Conservation (phyloP, 2,113 vertebrate genomes). For the Himantopus leucocephalus region DNA sequence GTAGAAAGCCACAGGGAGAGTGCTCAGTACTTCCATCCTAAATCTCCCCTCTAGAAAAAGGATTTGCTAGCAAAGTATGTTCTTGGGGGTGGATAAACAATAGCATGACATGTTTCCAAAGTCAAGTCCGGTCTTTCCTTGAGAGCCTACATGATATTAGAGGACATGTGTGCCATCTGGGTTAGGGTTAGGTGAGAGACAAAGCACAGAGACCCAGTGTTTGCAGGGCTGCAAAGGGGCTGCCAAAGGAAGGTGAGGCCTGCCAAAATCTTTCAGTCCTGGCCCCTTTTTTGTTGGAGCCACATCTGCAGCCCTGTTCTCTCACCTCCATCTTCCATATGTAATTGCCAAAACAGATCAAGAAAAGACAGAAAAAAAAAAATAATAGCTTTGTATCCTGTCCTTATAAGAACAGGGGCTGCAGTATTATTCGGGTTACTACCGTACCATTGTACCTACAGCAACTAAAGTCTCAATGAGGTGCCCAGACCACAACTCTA, state of each 20-base stretch:
- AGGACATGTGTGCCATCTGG: accelerated
- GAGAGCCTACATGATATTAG: not conserved
- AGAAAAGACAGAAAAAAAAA: not conserved
- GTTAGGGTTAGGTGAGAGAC: not conserved
- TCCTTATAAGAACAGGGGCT: not conserved
- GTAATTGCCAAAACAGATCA: not conserved
- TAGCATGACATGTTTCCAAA: not conserved
- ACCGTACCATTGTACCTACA: not conserved
- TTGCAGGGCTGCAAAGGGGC: not conserved
- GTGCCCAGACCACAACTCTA: not conserved
- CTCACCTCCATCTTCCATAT: not conserved
- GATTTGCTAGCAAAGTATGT: not conserved
- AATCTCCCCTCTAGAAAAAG: not conserved
- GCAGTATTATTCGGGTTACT: not conserved
- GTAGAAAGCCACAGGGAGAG: not conserved
- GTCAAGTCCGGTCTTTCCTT: not conserved
- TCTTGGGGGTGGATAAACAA: not conserved
- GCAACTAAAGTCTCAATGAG: not conserved
- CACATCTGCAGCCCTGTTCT: not conserved
- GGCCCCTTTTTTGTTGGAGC: not conserved
- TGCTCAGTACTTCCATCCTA: not conserved
- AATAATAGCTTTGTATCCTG: not conserved
- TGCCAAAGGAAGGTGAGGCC: not conserved
- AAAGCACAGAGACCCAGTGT: not conserved
- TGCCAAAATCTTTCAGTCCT: not conserved